Base-by-base conservation (phyloP, 2,888 invertebrate genomes). In the Cryptosula pallasiana region DNA sequence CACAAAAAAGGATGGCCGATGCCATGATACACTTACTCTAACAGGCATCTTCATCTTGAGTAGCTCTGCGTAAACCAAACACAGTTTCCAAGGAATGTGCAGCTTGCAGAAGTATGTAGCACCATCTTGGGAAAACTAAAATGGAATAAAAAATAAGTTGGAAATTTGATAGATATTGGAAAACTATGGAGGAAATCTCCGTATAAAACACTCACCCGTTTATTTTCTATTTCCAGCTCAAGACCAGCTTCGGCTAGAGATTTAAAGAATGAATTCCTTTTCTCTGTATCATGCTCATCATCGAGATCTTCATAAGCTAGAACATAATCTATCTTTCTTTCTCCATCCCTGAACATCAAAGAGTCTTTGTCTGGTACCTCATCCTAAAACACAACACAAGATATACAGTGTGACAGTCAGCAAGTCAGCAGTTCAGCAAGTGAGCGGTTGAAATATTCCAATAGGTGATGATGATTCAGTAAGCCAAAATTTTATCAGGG, bases 31-130 rank as follows among this genome's bases (percentile, higher is more conserved):
- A 70, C 80, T 81, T 82, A 92, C 90, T 88, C 91, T 91, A 88
- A 96, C 95, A 1, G 95, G 95, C 91, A 95, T 91, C 82, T 94
- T 88, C 32, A 95, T 87, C 84, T 95, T 95, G 78, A 96, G 88
- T 79, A 95, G 92, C 86, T 96, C 96, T 74, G 93, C 90, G 85
- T 96, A 95, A 78, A 93, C 89, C 77, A 91, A 88, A 71, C 95
- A 85, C 5, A 95, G 93, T 81, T 91, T 89, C 77, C 89, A 86
- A 0, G 95, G 93, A 0, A 93, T 92, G 85, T 95, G 93, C 74
- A 96, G 89, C 89, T 95, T 95, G 75, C 92, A 88, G 86, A 93
- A 94, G 84, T 90, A 88, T 72, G 93, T 87, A 73, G 91, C 90
- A 76, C 90, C 87, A 35, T 85, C 87, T 74, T 89, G 63, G 27